A percentile compares a stretch with the other conserved stretches of the same genome.
Conservation (phyloP, 2,888 invertebrate genomes). For the Synergus umbraculus region DNA sequence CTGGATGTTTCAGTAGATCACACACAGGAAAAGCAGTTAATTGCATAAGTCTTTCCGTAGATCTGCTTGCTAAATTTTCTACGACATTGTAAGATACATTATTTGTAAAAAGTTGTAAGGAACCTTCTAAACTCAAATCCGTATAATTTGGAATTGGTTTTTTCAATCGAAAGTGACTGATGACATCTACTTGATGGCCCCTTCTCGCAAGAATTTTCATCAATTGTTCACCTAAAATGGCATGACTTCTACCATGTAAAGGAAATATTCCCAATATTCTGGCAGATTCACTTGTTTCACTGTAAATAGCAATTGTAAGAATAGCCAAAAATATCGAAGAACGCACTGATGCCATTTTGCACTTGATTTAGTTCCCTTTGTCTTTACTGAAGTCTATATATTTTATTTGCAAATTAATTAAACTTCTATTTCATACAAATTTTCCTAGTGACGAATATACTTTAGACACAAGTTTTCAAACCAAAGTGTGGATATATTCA, state of each 20-base stretch:
- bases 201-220: slow-evolving; percentile 74
- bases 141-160: slow-evolving; percentile 57
- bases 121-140: slow-evolving; percentile 55
- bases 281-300: slow-evolving; percentile 65
- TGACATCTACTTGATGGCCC: slow-evolving; percentile 76
- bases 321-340: background rate
- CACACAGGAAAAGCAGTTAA: slow-evolving; percentile 20
- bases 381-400: background rate
- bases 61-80: background rate
- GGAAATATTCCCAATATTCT: slow-evolving; percentile 77
- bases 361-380: background rate
- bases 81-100: background rate
- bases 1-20: slow-evolving; percentile 40
- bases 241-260: slow-evolving; percentile 77
- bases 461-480: too few relatives aligned
- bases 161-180: slow-evolving; percentile 62
- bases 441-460: too few relatives aligned
- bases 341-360: background rate
- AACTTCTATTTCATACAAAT: too few relatives aligned
- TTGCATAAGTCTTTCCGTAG: background rate
- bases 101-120: slow-evolving; percentile 44
- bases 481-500: too few relatives aligned
- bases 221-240: slow-evolving; percentile 74
- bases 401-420: too few relatives aligned
- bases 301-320: background rate